Percentiles rank a stretch among this genome's conserved stretches.
Evolutionary conservation across 2,113 vertebrate genomes (phyloP).

Genomic region (Numida meleagris): DNA sequence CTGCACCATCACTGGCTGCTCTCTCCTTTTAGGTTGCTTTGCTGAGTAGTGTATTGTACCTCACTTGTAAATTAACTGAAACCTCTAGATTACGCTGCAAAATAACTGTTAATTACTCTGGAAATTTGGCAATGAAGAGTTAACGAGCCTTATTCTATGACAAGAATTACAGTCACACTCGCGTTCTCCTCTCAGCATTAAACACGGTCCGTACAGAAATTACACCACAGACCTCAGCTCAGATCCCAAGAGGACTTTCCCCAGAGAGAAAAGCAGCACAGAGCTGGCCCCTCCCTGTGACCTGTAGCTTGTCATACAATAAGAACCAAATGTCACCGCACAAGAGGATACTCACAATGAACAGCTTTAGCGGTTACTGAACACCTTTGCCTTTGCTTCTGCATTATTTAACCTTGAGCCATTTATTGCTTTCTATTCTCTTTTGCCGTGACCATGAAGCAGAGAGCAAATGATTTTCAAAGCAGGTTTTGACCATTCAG

Average conservation of each 20-base stretch:
- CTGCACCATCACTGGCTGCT: slow-evolving; percentile 73
- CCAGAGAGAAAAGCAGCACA: neutral
- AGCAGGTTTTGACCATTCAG: slow-evolving; percentile 63
- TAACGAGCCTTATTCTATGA: slow-evolving; percentile 72
- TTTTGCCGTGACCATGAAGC: slow-evolving; percentile 62
- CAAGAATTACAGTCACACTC: slow-evolving; percentile 58
- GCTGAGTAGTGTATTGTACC: slow-evolving; percentile 71
- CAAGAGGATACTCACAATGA: slow-evolving; percentile 13
- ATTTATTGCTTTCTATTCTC: slow-evolving; percentile 38
- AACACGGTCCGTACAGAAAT: neutral
- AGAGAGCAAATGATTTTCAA: slow-evolving; percentile 58
- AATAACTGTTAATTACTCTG: slow-evolving; percentile 68
- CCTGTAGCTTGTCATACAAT: neutral
- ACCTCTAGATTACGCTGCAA: slow-evolving; percentile 74
- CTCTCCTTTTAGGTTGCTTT: slow-evolving; percentile 76
- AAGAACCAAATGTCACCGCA: neutral
- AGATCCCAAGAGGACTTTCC: neutral
- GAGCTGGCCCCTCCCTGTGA: neutral
- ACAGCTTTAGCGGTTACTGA: slow-evolving; percentile 61
- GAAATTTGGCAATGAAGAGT: slow-evolving; percentile 73
- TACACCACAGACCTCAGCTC: neutral
- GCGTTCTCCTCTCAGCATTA: slow-evolving; percentile 2
- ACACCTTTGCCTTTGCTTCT: slow-evolving; percentile 56
- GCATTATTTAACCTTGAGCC: slow-evolving; percentile 28
- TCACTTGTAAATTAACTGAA: slow-evolving; percentile 69